Percentiles rank a stretch among this genome's conserved stretches.
Conservation (phyloP, 2,113 vertebrate species). For the Ptilonorhynchus violaceus region DNA sequence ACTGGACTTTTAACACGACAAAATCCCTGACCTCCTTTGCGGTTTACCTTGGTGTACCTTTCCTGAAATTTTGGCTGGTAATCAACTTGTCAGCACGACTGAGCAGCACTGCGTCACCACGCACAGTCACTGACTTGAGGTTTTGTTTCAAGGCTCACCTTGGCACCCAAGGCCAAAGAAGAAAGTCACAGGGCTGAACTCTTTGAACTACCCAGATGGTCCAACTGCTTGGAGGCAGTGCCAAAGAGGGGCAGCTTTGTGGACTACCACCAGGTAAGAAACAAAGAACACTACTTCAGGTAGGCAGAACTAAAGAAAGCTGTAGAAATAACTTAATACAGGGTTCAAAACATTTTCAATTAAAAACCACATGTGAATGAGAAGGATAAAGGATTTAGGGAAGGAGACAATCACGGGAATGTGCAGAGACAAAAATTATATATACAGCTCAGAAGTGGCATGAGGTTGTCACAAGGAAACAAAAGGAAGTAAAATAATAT, state of each 20-base stretch:
- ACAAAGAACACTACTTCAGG: neutral
- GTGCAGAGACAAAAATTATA: neutral
- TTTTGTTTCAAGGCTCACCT: neutral
- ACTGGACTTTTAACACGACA: neutral
- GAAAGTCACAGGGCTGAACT: neutral
- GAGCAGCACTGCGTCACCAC: neutral
- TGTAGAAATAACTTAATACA: neutral
- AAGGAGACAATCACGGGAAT: neutral
- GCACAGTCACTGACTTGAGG: rapidly evolving
- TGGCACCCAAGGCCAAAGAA: neutral
- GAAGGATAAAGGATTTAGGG: neutral
- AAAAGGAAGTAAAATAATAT: neutral
- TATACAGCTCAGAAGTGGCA: neutral
- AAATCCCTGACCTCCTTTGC: neutral
- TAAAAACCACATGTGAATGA: neutral
- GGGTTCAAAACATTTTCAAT: neutral
- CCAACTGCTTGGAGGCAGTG: neutral
- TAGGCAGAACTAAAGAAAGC: neutral
- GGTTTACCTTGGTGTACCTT: neutral
- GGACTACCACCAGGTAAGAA: neutral
- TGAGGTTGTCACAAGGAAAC: neutral
- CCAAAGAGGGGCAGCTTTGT: neutral
- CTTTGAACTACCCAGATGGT: neutral
- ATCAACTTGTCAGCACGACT: neutral
- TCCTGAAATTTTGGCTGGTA: neutral